These are phyloP conservation scores for Galago senegalensis DNA, from an alignment of 2,797 vertebrate species.

Conservation along the genomic window DNA sequence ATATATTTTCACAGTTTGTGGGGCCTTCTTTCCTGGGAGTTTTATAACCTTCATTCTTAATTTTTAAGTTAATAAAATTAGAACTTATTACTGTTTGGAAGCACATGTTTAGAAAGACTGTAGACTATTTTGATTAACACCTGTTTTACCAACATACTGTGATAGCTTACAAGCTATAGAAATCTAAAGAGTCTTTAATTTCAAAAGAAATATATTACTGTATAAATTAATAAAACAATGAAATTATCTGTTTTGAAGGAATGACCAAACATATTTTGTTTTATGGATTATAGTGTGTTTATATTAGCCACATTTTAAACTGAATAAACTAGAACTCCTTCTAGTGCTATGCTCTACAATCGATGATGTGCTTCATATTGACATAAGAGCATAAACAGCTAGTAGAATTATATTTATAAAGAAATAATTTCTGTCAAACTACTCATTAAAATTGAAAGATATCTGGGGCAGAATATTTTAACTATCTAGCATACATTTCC, in stretches of 20 bases:
- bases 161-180: neutral
- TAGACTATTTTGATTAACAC: constrained; percentile 20
- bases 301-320: constrained; percentile 31
- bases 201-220: constrained; percentile 26
- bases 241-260: neutral
- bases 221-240: neutral
- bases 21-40: neutral
- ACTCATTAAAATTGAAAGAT: constrained; percentile 28
- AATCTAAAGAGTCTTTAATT: constrained; percentile 35
- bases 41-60: neutral
- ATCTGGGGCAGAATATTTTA: neutral
- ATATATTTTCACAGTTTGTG: neutral
- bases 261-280: constrained; percentile 4
- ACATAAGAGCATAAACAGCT: neutral
- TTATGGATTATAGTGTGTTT: neutral
- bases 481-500: neutral
- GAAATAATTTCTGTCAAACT: neutral
- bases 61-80: neutral
- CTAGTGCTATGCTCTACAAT: neutral
- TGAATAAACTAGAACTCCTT: neutral
- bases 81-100: neutral
- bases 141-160: neutral
- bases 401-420: neutral
- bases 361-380: neutral
- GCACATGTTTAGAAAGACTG: neutral